Percentiles rank a stretch among this genome's conserved stretches.
These are phyloP conservation scores for Euura saliciscinereae DNA, from an alignment of 1,140 invertebrate species.

Conservation along the genomic window DNA sequence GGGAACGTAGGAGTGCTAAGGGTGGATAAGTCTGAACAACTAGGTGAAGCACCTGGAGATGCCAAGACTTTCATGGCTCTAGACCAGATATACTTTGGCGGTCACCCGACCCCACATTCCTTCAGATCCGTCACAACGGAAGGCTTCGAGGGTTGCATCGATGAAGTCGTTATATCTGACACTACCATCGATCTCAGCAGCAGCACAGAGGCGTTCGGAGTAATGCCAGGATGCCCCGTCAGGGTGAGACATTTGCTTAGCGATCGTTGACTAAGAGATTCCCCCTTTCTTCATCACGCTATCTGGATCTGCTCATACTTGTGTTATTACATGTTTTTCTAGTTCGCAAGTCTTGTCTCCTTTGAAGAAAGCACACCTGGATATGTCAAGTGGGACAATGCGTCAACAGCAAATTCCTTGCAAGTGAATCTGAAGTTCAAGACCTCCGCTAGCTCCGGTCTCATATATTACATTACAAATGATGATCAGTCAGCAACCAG, in stretches of 20 bases:
- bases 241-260: constrained; percentile 63
- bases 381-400: constrained; percentile 68
- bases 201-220: constrained; percentile 78
- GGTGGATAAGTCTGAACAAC: constrained; percentile 66
- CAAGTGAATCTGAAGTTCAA: constrained; percentile 91
- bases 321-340: constrained; percentile 19
- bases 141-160: constrained; percentile 94
- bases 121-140: constrained; percentile 69
- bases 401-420: constrained; percentile 64
- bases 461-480: constrained; percentile 79
- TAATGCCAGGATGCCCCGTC: constrained; percentile 83
- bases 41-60: constrained; percentile 46
- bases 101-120: constrained; percentile 71
- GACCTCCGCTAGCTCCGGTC: constrained; percentile 75
- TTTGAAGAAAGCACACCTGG: constrained; percentile 65
- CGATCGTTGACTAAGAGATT: too few species aligned
- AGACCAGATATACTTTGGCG: constrained; percentile 87
- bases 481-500: constrained; percentile 68
- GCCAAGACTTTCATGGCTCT: constrained; percentile 59
- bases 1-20: constrained; percentile 70
- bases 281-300: too few species aligned
- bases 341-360: constrained; percentile 67
- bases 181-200: constrained; percentile 79
- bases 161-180: constrained; percentile 78
- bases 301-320: neutral